phyloP scores from a whole-genome alignment of 2,888 invertebrate genomes.

The Drosophila demipolita region DNA sequence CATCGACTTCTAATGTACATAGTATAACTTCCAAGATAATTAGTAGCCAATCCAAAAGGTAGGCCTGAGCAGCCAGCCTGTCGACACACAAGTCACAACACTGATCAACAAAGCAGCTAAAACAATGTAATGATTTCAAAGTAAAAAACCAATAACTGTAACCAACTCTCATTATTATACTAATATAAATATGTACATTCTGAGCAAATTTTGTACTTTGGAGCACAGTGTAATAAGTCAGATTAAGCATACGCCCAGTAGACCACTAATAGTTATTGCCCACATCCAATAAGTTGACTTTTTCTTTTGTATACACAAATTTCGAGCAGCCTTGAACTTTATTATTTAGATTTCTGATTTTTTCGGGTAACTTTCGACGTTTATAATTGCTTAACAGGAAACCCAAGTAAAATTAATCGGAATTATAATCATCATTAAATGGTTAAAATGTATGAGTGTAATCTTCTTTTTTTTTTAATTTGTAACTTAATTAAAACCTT shows the following conservation, averaged over 20 bases:
- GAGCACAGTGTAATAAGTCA: conserved; percentile 10
- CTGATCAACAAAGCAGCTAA: conserved; percentile 41
- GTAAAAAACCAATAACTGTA: not conserved
- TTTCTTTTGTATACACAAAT: conserved; percentile 4
- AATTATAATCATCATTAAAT: not conserved
- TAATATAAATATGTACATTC: not conserved
- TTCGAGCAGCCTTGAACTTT: conserved; percentile 42
- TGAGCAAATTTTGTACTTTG: not conserved
- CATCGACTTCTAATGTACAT: conserved; percentile 9
- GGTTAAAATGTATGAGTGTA: too few species aligned
- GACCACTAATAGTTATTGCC: conserved; percentile 7
- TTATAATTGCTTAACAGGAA: not conserved
- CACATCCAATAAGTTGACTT: conserved; percentile 12
- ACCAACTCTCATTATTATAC: not conserved
- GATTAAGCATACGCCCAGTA: conserved; percentile 34
- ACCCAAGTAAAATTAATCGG: not conserved
- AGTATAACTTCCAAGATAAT: conserved; percentile 42
- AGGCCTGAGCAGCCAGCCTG: conserved; percentile 55
- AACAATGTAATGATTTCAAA: not conserved
- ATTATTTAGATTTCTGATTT: conserved; percentile 35
- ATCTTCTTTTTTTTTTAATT: not conserved
- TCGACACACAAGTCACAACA: conserved; percentile 38
- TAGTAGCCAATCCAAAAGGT: conserved; percentile 25
- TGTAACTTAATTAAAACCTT: not conserved
- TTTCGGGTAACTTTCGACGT: not conserved